Percentiles rank a stretch among this genome's conserved stretches.
Conservation (phyloP, 53 echinoderm and acorn worm genomes). For the Henricia sp. region DNA sequence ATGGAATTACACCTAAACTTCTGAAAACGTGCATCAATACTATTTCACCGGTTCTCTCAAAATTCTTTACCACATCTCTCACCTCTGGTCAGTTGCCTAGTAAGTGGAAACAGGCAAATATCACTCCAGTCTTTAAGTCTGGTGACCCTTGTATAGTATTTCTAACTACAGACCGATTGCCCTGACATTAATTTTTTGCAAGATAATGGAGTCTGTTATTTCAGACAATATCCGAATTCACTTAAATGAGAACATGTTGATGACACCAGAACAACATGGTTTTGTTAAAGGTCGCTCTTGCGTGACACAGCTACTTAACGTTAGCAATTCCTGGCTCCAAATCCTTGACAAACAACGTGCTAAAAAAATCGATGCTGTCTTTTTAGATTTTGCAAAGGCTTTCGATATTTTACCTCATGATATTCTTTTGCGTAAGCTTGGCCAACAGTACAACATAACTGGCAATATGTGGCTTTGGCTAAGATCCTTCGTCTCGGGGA, state of each 20-base stretch:
- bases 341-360: slow-evolving; percentile 17
- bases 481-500: slow-evolving; percentile 1
- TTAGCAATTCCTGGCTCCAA: background rate
- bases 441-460: background rate
- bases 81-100: slow-evolving; percentile 7
- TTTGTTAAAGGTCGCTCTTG: background rate
- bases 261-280: slow-evolving; percentile 7
- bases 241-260: slow-evolving; percentile 18
- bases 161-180: slow-evolving; percentile 64
- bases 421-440: background rate
- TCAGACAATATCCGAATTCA: slow-evolving; percentile 19
- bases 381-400: slow-evolving; percentile 23
- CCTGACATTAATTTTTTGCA: slow-evolving; percentile 54
- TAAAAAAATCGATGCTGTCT: slow-evolving; percentile 15
- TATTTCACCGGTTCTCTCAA: slow-evolving; percentile 6
- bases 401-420: background rate
- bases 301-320: background rate
- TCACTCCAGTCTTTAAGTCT: slow-evolving; percentile 44
- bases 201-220: slow-evolving; percentile 53
- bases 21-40: background rate
- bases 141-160: slow-evolving; percentile 22
- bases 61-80: slow-evolving; percentile 14
- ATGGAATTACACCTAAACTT: slow-evolving; percentile 11
- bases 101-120: slow-evolving; percentile 47
- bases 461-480: slow-evolving; percentile 1